A percentile compares a stretch with the other conserved stretches of the same genome.
Evolutionary conservation across 2,113 vertebrate species (phyloP).

Genomic region (Bombycilla garrulus): DNA sequence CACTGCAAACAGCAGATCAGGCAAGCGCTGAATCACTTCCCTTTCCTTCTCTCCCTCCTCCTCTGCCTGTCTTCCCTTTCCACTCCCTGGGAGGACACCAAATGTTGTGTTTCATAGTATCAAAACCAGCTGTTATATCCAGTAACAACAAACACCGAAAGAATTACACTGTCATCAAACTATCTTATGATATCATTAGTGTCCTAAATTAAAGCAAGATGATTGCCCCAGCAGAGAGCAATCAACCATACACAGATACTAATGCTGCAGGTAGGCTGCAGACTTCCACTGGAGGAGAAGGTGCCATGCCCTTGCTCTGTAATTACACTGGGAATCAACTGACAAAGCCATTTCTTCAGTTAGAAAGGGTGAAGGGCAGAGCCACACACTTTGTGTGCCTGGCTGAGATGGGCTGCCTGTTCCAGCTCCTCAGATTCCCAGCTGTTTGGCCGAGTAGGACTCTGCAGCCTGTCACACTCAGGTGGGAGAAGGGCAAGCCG

Average conservation of each 20-base stretch:
- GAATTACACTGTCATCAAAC: constrained; percentile 58
- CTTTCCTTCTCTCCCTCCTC: not conserved
- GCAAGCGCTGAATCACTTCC: not conserved
- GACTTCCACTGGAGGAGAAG: not conserved
- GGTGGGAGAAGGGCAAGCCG: not conserved
- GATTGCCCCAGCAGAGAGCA: constrained; percentile 58
- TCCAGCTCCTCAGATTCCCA: not conserved
- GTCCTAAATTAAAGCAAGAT: constrained; percentile 72
- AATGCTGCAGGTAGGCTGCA: not conserved
- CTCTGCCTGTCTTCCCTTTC: not conserved
- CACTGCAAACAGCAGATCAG: not conserved
- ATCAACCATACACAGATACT: constrained; percentile 32
- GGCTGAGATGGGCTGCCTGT: not conserved
- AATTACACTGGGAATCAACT: not conserved
- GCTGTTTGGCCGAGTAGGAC: not conserved
- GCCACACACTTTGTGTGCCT: rapidly evolving
- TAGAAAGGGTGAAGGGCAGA: not conserved
- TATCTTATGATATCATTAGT: constrained; percentile 65
- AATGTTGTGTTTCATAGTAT: constrained; percentile 28
- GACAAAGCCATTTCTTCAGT: not conserved
- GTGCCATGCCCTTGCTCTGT: not conserved
- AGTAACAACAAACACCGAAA: constrained; percentile 62
- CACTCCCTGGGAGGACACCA: not conserved
- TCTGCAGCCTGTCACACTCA: not conserved
- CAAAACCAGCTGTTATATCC: constrained; percentile 57